phyloP scores from a whole-genome alignment of 2,797 vertebrate genomes.

The Gila robusta region DNA sequence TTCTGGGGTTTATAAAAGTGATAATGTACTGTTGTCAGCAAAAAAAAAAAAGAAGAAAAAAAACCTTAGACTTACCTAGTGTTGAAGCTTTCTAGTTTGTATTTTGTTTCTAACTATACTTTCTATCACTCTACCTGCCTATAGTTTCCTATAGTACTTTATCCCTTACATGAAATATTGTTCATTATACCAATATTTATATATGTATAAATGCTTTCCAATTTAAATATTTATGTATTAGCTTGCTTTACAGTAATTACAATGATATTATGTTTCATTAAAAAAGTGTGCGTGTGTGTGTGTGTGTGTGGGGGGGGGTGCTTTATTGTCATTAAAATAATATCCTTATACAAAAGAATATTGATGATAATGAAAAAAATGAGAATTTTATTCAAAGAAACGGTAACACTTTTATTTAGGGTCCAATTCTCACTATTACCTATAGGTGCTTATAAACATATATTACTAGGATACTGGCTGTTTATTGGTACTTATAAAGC shows the following conservation, averaged over 20 bases:
- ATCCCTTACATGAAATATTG: too few relatives aligned
- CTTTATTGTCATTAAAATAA: neutral
- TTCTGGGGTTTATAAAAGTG: neutral
- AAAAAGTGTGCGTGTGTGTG: too few relatives aligned
- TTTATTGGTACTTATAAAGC: neutral
- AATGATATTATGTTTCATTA: neutral
- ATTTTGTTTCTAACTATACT: neutral
- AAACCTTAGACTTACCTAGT: too few relatives aligned
- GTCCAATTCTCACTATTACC: neutral
- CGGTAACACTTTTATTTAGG: neutral
- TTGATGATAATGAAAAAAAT: neutral
- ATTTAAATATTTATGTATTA: neutral
- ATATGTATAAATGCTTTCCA: neutral
- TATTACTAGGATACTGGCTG: neutral
- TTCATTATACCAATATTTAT: neutral
- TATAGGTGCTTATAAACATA: neutral
- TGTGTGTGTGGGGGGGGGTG: too few relatives aligned
- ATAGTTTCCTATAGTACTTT: too few relatives aligned
- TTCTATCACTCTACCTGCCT: neutral
- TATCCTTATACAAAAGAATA: neutral
- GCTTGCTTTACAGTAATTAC: neutral
- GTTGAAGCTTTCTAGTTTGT: neutral
- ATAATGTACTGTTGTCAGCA: neutral
- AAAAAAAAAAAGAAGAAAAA: too few relatives aligned
- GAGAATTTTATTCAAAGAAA: neutral